Percentiles rank a stretch among this genome's conserved stretches.
phyloP scores from a whole-genome alignment of 2,113 vertebrate species.

The Brachyistius frenatus region DNA sequence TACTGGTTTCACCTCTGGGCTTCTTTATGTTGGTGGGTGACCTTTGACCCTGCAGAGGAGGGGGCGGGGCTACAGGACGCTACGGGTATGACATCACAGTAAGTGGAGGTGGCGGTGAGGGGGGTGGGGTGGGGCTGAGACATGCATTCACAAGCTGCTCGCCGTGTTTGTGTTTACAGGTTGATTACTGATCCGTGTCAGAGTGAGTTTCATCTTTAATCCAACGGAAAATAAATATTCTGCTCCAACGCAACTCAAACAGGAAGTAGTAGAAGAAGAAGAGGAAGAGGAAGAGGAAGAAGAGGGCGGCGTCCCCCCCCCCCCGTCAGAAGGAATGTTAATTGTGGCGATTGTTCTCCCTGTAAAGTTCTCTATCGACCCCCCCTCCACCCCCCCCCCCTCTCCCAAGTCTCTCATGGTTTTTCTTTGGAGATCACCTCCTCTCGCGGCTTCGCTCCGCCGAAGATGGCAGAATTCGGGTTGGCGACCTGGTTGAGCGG shows the following conservation, averaged over 20 bases:
- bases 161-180: constrained; percentile 81
- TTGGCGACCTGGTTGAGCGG: constrained; percentile 99
- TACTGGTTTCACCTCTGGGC: background rate
- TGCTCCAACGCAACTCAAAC: constrained; percentile 73
- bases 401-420: constrained; percentile 84
- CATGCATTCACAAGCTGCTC: constrained; percentile 94
- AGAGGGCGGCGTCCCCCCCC: constrained; percentile 76
- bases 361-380: constrained; percentile 55
- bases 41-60: constrained; percentile 3
- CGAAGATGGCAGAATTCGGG: constrained; percentile 98
- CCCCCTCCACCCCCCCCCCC: constrained; percentile 16
- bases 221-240: constrained; percentile 74
- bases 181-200: constrained; percentile 68
- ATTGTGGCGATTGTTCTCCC: constrained; percentile 73
- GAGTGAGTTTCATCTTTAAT: constrained; percentile 50
- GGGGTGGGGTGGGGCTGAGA: constrained; percentile 79
- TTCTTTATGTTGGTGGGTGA: background rate
- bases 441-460: constrained; percentile 96
- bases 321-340: constrained; percentile 82
- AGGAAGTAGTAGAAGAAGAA: constrained; percentile 64
- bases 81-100: constrained; percentile 90
- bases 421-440: constrained; percentile 93
- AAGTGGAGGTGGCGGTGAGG: constrained; percentile 74
- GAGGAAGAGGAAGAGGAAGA: constrained; percentile 53
- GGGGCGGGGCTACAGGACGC: constrained; percentile 79